Evolutionary conservation across 2,797 vertebrate species (phyloP), one percentile per base, ranked within the genome.

Genomic region (Spea hammondii): DNA sequence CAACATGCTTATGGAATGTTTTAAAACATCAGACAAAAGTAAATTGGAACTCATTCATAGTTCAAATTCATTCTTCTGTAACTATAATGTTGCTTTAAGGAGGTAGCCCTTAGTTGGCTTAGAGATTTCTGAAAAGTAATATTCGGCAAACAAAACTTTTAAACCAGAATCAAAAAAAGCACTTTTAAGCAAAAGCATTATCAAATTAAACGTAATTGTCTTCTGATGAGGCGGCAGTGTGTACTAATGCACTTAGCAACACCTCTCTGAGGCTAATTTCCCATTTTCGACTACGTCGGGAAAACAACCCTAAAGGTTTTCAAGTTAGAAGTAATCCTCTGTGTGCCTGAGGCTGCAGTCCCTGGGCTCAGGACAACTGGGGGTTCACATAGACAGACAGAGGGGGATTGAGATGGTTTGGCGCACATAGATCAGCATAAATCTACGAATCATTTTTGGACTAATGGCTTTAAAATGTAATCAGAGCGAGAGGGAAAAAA

Each of bases 401-500:
- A 50, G 48, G 53, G 14, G 57, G 67, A 70, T 12, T 17, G 67
- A 62, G 75, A 46, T 10, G 45, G 32, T 46, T n/a, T n/a, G 14
- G 46, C 46, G 12, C 8, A 5, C 45, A n/a, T 8, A 12, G 55
- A 17, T 70, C 67, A 71, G 62, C 51, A 53, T 59, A 72, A 71
- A 65, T 72, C 53, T 32, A 50, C 59, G 53, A 55, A 53, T 67
- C 49, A 71, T 76, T 46, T 66, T 76, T 59, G 10, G 65, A 53
- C 59, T 80, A 80, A 80, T 72, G 66, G 69, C 54, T 49, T n/a
- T 62, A 68, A 79, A 74, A n/a, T 57, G 70, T 55, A n/a, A 46
- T 47, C 11, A 45, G 67, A 64, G 59, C 8, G 3, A 60, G 8
- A 60, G 32, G 32, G 32, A 32, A 32, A 32, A 32, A 32, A 32